A percentile compares a stretch with the other conserved stretches of the same genome.
These are phyloP conservation scores for Lutjanus campechanus DNA, from an alignment of 2,797 vertebrate species.

Conservation along the genomic window DNA sequence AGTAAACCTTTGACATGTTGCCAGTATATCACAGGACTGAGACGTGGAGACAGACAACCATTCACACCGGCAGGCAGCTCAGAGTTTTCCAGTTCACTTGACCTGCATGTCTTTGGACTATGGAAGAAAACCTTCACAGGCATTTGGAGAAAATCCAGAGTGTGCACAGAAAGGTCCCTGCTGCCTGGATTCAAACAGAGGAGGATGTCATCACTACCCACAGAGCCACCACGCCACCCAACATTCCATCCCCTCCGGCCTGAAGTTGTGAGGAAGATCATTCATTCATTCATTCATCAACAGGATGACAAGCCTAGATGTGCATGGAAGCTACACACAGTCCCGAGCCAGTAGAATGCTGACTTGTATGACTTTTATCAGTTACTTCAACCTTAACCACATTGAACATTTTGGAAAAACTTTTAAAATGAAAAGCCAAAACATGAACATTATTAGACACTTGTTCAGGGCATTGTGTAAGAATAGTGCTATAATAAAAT, in stretches of 20 bases:
- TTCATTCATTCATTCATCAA: neutral
- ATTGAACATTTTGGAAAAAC: neutral
- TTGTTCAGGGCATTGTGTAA: neutral
- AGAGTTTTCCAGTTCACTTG: neutral
- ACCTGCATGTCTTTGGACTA: conserved; percentile 7
- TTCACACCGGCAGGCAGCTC: neutral
- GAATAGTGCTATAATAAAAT: neutral
- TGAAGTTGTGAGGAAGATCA: neutral
- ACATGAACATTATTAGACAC: neutral
- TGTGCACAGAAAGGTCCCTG: neutral
- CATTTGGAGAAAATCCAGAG: neutral
- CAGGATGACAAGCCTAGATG: neutral
- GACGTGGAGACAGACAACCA: neutral
- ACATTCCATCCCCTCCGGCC: neutral
- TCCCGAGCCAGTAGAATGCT: neutral
- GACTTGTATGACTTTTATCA: neutral
- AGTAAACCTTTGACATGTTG: neutral
- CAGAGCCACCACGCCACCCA: neutral
- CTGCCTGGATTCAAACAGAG: neutral
- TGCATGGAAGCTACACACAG: neutral
- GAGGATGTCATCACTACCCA: neutral
- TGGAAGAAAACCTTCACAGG: neutral
- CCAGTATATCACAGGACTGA: conserved; percentile 3
- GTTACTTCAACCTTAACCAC: neutral
- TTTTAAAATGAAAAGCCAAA: neutral